Base-by-base conservation (phyloP, 2,113 vertebrate genomes). In the Pomatorhinus ruficollis region DNA sequence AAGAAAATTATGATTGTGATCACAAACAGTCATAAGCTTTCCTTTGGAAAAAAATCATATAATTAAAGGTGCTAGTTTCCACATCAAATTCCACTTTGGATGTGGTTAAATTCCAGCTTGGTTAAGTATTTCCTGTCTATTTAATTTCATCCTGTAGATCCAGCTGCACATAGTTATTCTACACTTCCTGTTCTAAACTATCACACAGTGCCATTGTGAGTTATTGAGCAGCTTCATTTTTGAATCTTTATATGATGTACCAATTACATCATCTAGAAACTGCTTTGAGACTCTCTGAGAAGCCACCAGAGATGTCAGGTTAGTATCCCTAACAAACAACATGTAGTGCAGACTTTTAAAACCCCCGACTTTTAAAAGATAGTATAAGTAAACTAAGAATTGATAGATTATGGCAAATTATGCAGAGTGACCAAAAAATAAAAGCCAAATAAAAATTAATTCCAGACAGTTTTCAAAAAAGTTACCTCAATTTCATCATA, bases 81-180 rank as follows among this genome's bases (percentile, higher is more conserved):
- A 95, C 93, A 89, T 82, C 93, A 92, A 96, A 92, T 95, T 97
- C 93, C 89, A 95, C 69, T 94, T 97, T 94, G 91, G 89, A 92
- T 90, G 95, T 89, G 94, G 96, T 95, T 89, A 91, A 96, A 96
- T 96, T 96, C 95, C 95, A 96, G 75, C 90, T 86, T 90, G 90
- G 95, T 87, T 94, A 96, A 94, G 78, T 97, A 95, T 95, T 96
- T 97, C 93, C 95, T 95, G 95, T 76, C 93, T 76, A 80, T 86
- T 94, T 92, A 93, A 97, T 96, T 96, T 95, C 88, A 94, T 83
- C 88, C 93, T 96, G 93, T 90, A 96, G 93, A 90, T 83, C 90
- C 96, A 96, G 95, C 95, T 97, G 93, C 95, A 94, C 83, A 95
- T 71, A 93, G 95, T 96, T 96, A 96, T 74, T 95, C 69, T 80